Base-by-base conservation (phyloP, 2,888 invertebrate species). In the Tiphia femorata region DNA sequence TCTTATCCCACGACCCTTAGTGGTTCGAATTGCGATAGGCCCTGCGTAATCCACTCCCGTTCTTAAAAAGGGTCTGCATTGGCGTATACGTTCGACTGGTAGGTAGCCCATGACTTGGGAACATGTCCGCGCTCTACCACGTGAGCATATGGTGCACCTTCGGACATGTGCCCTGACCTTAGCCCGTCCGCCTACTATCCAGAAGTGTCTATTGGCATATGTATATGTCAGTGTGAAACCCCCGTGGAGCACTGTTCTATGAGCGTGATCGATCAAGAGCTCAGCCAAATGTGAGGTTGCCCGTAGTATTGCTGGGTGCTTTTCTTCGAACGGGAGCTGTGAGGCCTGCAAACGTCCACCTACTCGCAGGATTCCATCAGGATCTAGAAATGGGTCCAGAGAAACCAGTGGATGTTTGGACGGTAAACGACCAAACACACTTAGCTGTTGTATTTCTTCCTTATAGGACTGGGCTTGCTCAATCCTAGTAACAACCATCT, bases 41-140 rank as follows among this genome's bases (percentile, higher is more conserved):
- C 59, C 59, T 0, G 63, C 59, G 27, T 60, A 63, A 16, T 63
- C 63, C 1, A 63, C 14, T 12, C 63, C 63, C 23, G 30, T 38
- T 1, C 27, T 17, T 0, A 16, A 5, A 19, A 63, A 63, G 1
- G 62, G 38, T 4, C 49, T 42, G 1, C 12, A 21, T 12, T 23
- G 25, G 2, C 29, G 37, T 8, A 48, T 38, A 6, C 48, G 17
- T 10, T 12, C 1, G 17, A 25, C 2, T 5, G 48, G 48, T 2
- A 48, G 33, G 2, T 21, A n/a, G 7, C 38, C 48, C 48, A 48
- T 48, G 3, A 20, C 6, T 16, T 48, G 48, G 2, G 1, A 4
- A 1, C 12, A 3, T 4, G 14, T 3, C 6, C 30, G 48, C 3
- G 48, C 23, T 5, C 25, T 10, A 2, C 14, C 25, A 1, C 38